Evolutionary conservation across 2,113 vertebrate species (phyloP), one percentile per base, ranked within the genome.

Genomic region (Excalfactoria chinensis): DNA sequence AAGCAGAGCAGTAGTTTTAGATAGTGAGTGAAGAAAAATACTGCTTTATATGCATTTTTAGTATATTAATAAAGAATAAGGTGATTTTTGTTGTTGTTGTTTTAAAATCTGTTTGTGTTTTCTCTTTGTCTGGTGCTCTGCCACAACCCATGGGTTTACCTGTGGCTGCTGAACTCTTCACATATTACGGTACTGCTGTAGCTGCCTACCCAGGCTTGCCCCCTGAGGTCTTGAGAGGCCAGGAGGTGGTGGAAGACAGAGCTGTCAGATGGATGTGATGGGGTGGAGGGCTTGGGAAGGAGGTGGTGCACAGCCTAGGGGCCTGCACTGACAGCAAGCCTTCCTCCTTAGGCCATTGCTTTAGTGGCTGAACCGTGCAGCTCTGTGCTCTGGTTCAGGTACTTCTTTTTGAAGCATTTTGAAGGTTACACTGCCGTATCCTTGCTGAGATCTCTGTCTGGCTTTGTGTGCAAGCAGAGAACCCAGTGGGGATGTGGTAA

Each of bases 321-420:
- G 9, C 53, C 28, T 32, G 53, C 28, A 19, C 28, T 18, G 53
- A 30, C 16, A 55, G 20, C 34, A 16, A 49, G 32, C 53, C 49
- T 86, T 6, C 10, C 34, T 86, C 30, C 40, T 60, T 55, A 18
- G 3, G 0, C 2, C 0, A 1, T n/a, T n/a, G 25, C 43, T 1
- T 0, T 25, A 22, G 43, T 10, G 37, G 20, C 22, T 3, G 3
- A 44, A 53, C 1, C 0, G 11, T 9, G 62, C 21, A 35, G 43
- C 63, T 35, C 69, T 53, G 35, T 1, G 1, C 35, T 82, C 46
- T 0, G 0, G 10, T 51, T 78, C 56, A 22, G 40, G 21, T 22
- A 22, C 19, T 49, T 2, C 0, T 55, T 72, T n/a, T n/a, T n/a
- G n/a, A 67, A 30, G 60, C 13, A 1, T 26, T 44, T 17, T 41